Conservation (phyloP, 2,888 invertebrate species). For the Leucozona laternaria region DNA sequence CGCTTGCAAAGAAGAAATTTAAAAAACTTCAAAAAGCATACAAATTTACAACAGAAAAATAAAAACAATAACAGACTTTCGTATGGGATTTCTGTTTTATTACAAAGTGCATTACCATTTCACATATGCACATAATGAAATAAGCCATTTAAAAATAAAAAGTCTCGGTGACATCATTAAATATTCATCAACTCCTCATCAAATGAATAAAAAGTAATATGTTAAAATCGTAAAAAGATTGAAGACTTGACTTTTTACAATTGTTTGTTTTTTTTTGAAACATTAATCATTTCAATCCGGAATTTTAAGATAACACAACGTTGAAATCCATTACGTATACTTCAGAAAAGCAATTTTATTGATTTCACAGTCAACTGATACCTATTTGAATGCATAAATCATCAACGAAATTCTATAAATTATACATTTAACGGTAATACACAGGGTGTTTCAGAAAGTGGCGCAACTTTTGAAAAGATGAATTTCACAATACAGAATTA, state of each 20-base stretch:
- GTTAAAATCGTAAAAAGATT: not conserved
- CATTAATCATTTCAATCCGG: not conserved
- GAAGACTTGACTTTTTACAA: not conserved
- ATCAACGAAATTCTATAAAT: not conserved
- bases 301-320: not conserved
- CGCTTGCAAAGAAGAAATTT: too few relatives aligned
- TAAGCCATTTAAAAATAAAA: not conserved
- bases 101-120: not conserved
- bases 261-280: not conserved
- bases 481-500: not conserved
- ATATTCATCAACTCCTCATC: not conserved
- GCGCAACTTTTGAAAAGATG: too few relatives aligned
- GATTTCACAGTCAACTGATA: slow-evolving; percentile 16
- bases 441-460: not conserved
- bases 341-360: slow-evolving; percentile 4
- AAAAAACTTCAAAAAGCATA: too few relatives aligned
- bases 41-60: not conserved
- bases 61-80: not conserved
- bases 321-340: not conserved
- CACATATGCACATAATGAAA: not conserved
- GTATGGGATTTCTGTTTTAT: not conserved
- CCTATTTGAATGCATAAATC: slow-evolving; percentile 17
- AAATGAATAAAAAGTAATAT: not conserved
- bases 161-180: not conserved
- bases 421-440: not conserved